These are phyloP conservation scores for Brachypalpus laphriformis DNA, from an alignment of 2,888 invertebrate species.

Conservation along the genomic window DNA sequence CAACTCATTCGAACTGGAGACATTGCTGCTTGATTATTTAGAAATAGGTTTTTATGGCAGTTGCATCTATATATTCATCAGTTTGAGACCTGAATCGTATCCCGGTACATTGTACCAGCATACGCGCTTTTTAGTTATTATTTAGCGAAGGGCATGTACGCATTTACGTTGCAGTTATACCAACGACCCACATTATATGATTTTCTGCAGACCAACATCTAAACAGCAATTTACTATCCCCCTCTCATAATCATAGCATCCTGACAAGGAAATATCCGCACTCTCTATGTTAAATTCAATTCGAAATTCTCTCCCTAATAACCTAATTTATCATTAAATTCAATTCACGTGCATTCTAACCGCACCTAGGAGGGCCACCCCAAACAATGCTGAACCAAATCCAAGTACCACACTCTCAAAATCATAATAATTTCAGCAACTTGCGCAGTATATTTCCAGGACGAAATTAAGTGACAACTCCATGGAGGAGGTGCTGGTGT, in stretches of 20 bases:
- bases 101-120: too few relatives aligned
- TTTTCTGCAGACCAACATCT: too few relatives aligned
- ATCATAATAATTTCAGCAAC: conserved; percentile 47
- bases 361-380: not conserved
- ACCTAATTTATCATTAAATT: conserved; percentile 63
- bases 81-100: too few relatives aligned
- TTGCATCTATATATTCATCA: too few relatives aligned
- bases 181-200: too few relatives aligned
- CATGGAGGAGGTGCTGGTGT: conserved; percentile 36
- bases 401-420: not conserved
- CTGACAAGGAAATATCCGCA: not conserved
- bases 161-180: too few relatives aligned
- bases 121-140: too few relatives aligned
- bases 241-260: not conserved
- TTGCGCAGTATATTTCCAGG: conserved; percentile 46
- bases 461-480: conserved; percentile 61
- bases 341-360: conserved; percentile 46
- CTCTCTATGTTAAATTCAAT: conserved; percentile 34
- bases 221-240: not conserved
- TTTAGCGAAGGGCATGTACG: too few relatives aligned
- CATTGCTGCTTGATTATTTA: too few relatives aligned
- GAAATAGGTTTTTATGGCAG: too few relatives aligned
- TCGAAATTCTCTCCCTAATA: conserved; percentile 35
- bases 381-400: not conserved
- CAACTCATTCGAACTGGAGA: too few relatives aligned